Evolutionary conservation across 2,797 vertebrate genomes (phyloP).

Genomic region (Acipenser oxyrinchus): DNA sequence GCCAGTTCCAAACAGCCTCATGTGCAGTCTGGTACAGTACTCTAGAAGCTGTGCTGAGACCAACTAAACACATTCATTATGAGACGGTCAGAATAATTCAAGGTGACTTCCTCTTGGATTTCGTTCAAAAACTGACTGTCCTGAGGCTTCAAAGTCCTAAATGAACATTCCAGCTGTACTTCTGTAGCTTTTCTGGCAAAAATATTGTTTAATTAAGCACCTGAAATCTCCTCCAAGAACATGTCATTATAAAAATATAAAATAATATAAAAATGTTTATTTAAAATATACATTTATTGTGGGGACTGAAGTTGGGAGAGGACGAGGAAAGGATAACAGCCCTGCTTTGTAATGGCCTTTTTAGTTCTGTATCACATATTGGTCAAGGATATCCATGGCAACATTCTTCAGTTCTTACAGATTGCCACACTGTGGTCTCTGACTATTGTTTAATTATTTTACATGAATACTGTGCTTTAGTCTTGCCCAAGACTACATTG

Average conservation of each 20-base stretch:
- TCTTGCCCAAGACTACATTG: too few relatives aligned
- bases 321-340: too few relatives aligned
- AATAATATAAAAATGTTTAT: neutral
- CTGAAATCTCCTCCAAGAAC: neutral
- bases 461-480: too few relatives aligned
- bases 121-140: neutral
- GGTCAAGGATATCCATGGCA: too few relatives aligned
- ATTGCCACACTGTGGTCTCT: too few relatives aligned
- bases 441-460: too few relatives aligned
- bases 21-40: neutral
- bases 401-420: too few relatives aligned
- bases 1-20: neutral
- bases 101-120: slow-evolving; percentile 1
- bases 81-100: neutral
- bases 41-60: neutral
- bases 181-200: neutral
- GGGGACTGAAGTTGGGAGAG: neutral
- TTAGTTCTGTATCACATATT: too few relatives aligned
- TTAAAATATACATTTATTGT: neutral
- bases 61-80: slow-evolving; percentile 1
- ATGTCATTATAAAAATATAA: neutral
- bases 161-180: neutral
- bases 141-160: neutral
- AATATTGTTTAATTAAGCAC: too few relatives aligned
- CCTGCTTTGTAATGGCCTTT: too few relatives aligned